A percentile compares a stretch with the other conserved stretches of the same genome.
Evolutionary conservation across 1,140 invertebrate genomes (phyloP).

Genomic region (Drosophila pectinifera): DNA sequence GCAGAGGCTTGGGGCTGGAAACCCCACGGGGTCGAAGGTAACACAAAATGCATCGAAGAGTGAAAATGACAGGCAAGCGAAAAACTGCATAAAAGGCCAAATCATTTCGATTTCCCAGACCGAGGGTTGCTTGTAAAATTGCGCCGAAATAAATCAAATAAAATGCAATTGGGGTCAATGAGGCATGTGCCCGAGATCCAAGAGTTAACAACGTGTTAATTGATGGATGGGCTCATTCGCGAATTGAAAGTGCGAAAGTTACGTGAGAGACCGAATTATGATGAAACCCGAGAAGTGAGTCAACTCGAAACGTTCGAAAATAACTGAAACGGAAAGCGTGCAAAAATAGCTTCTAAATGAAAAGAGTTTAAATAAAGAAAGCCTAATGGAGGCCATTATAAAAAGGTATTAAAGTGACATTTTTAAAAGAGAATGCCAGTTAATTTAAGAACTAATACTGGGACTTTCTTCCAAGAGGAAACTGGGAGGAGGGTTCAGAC

Average conservation of each 20-base stretch:
- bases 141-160: not conserved
- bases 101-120: slow-evolving; percentile 1
- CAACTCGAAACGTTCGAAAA: slow-evolving; percentile 19
- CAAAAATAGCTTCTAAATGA: slow-evolving; percentile 3
- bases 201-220: slow-evolving; percentile 43
- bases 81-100: slow-evolving; percentile 25
- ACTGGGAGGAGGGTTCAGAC: too few species aligned
- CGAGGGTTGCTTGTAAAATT: slow-evolving; percentile 9
- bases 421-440: not conserved
- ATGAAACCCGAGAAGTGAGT: slow-evolving; percentile 40
- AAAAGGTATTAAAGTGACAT: slow-evolving; percentile 1
- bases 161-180: slow-evolving; percentile 23
- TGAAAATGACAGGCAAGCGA: slow-evolving; percentile 32
- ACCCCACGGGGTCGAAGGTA: slow-evolving; percentile 29
- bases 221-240: slow-evolving; percentile 54
- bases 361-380: not conserved
- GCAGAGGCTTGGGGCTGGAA: slow-evolving; percentile 6
- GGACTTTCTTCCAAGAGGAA: too few species aligned
- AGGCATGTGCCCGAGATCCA: slow-evolving; percentile 3
- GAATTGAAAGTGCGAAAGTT: slow-evolving; percentile 50
- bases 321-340: not conserved
- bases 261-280: slow-evolving; percentile 26
- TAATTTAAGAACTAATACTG: too few species aligned
- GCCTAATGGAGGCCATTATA: not conserved
- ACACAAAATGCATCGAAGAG: slow-evolving; percentile 28